Evolutionary conservation across 2,888 invertebrate genomes (phyloP).

Genomic region (Teinopalpus imperialis): DNA sequence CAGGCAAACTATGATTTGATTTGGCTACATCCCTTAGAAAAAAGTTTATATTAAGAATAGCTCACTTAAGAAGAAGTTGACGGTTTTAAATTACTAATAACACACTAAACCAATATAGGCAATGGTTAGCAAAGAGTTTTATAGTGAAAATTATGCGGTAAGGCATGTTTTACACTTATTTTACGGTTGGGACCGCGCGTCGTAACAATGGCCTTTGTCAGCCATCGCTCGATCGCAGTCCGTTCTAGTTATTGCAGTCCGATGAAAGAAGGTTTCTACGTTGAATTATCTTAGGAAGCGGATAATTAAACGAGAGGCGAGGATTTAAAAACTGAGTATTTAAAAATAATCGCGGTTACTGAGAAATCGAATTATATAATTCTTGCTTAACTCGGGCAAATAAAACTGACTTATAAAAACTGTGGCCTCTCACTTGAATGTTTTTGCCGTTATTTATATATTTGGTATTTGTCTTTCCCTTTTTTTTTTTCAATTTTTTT

Average conservation of each 20-base stretch:
- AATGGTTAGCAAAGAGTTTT: slow-evolving; percentile 27
- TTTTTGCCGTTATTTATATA: slow-evolving; percentile 3
- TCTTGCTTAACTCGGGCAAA: slow-evolving; percentile 1
- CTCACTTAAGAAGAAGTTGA: too few relatives aligned
- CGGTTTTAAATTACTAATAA: too few relatives aligned
- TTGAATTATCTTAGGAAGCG: slow-evolving; percentile 29
- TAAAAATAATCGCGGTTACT: slow-evolving; percentile 7
- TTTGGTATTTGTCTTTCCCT: background rate
- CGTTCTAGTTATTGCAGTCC: slow-evolving; percentile 28
- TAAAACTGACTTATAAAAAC: background rate
- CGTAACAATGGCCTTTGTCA: slow-evolving; percentile 45
- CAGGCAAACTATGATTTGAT: too few relatives aligned
- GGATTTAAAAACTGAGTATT: slow-evolving; percentile 14
- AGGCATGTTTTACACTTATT: slow-evolving; percentile 21
- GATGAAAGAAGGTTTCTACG: slow-evolving; percentile 16
- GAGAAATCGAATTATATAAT: slow-evolving; percentile 24
- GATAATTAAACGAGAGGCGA: slow-evolving; percentile 26
- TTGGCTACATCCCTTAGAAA: too few relatives aligned
- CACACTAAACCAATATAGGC: too few relatives aligned
- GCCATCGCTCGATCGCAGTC: slow-evolving; percentile 39
- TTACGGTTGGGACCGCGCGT: slow-evolving; percentile 29
- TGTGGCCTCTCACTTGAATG: slow-evolving; percentile 6
- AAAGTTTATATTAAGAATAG: too few relatives aligned
- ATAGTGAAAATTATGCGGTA: slow-evolving; percentile 30
- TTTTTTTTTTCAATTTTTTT: background rate